Conservation (phyloP, 2,888 invertebrate species). For the Stictocephala bisonia region DNA sequence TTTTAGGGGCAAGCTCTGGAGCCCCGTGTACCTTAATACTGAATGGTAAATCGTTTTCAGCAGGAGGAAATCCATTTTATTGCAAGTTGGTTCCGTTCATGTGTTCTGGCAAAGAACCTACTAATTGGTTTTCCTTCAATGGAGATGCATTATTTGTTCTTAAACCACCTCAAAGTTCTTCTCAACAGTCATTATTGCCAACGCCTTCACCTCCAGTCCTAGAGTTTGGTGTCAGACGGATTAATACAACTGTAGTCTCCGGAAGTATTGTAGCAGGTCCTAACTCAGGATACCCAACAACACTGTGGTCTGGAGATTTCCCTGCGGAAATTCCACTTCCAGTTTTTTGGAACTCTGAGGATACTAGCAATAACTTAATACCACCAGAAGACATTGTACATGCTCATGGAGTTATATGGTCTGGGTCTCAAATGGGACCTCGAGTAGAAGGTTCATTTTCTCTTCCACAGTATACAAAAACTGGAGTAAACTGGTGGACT, state of each 20-base stretch:
- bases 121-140: conserved; percentile 52
- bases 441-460: conserved; percentile 51
- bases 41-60: conserved; percentile 44
- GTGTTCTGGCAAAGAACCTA: conserved; percentile 47
- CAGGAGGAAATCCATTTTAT: conserved; percentile 50
- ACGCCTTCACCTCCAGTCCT: background rate
- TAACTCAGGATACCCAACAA: conserved; percentile 45
- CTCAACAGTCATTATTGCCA: background rate
- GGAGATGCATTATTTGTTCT: conserved; percentile 51
- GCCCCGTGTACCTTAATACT: conserved; percentile 48
- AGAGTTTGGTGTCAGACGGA: background rate
- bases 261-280: conserved; percentile 48
- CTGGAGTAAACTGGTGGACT: conserved; percentile 51
- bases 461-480: conserved; percentile 32
- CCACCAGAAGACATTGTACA: conserved; percentile 44
- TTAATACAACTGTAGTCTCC: conserved; percentile 51
- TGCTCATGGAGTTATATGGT: conserved; percentile 52
- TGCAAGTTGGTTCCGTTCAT: conserved; percentile 54
- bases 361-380: conserved; percentile 27
- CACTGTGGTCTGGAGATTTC: conserved; percentile 54
- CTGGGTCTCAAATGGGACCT: conserved; percentile 52
- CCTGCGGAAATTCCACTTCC: conserved; percentile 52
- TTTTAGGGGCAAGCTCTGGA: background rate
- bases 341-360: conserved; percentile 49
- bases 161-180: conserved; percentile 33